Evolutionary conservation across 2,888 invertebrate genomes (phyloP).

Genomic region (Dexiosoma caninum): DNA sequence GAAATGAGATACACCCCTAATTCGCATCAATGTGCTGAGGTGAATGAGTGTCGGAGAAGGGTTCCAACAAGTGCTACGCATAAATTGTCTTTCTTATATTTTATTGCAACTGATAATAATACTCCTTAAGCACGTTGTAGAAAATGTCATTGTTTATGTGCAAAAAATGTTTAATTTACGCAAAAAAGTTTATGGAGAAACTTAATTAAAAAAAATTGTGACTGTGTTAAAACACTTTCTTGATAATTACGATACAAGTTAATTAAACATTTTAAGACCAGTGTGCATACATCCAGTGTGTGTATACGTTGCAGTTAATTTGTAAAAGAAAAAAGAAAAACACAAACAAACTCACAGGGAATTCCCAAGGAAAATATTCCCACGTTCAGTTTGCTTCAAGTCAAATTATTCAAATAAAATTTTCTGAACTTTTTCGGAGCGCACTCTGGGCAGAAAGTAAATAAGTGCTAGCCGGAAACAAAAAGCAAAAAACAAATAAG

Average conservation of each 20-base stretch:
- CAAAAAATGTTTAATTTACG: neutral
- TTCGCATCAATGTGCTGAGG: too few species aligned
- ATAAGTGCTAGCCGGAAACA: neutral
- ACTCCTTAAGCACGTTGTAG: neutral
- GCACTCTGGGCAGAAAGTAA: neutral
- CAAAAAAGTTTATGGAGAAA: neutral
- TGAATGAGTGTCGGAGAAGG: too few species aligned
- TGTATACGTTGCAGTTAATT: too few species aligned
- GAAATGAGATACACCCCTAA: too few species aligned
- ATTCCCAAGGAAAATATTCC: slow-evolving; percentile 49
- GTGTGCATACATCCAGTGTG: too few species aligned
- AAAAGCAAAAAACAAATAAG: neutral
- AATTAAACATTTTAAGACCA: too few species aligned
- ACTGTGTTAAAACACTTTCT: too few species aligned
- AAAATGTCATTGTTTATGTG: too few species aligned
- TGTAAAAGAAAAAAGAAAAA: neutral
- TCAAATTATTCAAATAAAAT: slow-evolving; percentile 5
- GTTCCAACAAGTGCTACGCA: too few species aligned
- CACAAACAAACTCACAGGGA: slow-evolving; percentile 27
- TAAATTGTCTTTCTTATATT: too few species aligned
- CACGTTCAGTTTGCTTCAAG: slow-evolving; percentile 33
- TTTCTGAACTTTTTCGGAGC: neutral
- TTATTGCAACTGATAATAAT: neutral
- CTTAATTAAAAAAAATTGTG: neutral
- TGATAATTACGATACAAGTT: too few species aligned